Evolutionary conservation across 1,140 invertebrate species (phyloP), one percentile per base, ranked within the genome.

Genomic region (Heterodera schachtii): DNA sequence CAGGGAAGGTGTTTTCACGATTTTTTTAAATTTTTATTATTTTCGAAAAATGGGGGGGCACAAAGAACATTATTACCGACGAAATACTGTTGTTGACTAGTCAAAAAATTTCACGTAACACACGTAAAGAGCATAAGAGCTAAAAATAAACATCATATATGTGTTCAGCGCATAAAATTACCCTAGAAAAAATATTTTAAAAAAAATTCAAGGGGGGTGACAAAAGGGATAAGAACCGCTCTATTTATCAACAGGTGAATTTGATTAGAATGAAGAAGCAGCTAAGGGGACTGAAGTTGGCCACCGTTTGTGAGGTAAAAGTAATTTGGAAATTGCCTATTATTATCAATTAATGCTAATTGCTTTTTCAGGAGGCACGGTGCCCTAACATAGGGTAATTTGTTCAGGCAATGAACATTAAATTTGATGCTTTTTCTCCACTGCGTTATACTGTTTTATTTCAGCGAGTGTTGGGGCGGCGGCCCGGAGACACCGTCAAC

Each of bases 381-480:
- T 99, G 98, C 92, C 98, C 98, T 1, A 99, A 99, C 91, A 98
- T 99, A 86, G 96, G 96, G 41, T 96, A 84, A 81, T 1, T 0
- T 79, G 13, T 7, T 43, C 46, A 4, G 8, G 31, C 31, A 31
- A 31, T 31, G 31, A 31, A 31, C 31, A 31, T 31, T 31, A 31
- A 31, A 31, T 31, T 31, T 31, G 31, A 60, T 46, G 31, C 49
- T 43, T 73, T 19, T 46, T 3, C 19, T 11, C 7, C 64, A 6
- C 1, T 41, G 43, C 43, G 31, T 78, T 69, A 60, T 4, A 13
- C 11, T 19, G 1, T 60, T 60, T 60, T 60, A 16, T 16, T 64
- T 64, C 11, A 70, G 77, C 7, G 81, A 98, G 92, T 99, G 97
- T 91, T 99, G 98, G 98, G 96, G 96, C 83, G 97, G 92, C 60